These are phyloP conservation scores for Scaptodrosophila lebanonensis DNA, from an alignment of 1,140 invertebrate genomes.

Conservation along the genomic window DNA sequence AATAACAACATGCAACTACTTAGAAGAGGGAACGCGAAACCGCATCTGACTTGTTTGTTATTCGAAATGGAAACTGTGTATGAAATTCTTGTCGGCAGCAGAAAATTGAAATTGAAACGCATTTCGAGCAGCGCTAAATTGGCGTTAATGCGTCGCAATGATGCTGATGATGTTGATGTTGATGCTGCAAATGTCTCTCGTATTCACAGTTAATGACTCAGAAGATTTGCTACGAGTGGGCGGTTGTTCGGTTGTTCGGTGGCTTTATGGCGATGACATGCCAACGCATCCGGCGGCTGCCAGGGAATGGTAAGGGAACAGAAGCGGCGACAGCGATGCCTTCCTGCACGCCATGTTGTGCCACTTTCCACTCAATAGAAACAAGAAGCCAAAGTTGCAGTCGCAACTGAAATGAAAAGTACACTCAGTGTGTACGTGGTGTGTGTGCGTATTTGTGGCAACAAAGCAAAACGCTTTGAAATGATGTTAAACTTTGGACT, in stretches of 20 bases:
- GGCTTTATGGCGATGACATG: too few relatives aligned
- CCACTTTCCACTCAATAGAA: constrained; percentile 61
- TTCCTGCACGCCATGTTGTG: constrained; percentile 49
- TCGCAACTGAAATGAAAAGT: constrained; percentile 53
- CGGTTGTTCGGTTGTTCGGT: background rate
- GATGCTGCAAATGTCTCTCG: background rate
- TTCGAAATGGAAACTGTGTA: constrained; percentile 33
- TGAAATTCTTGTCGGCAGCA: background rate
- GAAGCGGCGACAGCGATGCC: too few relatives aligned
- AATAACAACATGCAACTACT: too few relatives aligned
- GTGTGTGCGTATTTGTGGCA: constrained; percentile 26
- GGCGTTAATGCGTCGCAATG: constrained; percentile 28
- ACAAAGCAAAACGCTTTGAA: too few relatives aligned
- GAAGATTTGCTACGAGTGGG: constrained; percentile 1
- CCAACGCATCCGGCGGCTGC: constrained; percentile 48
- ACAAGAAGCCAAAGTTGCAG: constrained; percentile 32
- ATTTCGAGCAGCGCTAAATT: constrained; percentile 37
- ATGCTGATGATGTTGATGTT: background rate
- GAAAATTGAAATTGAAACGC: constrained; percentile 62
- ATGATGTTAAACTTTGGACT: constrained; percentile 10
- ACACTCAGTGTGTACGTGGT: constrained; percentile 32
- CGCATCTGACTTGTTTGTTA: constrained; percentile 52
- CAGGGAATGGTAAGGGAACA: too few relatives aligned
- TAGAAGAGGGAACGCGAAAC: too few relatives aligned
- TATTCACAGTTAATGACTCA: background rate